A percentile compares a stretch with the other conserved stretches of the same genome.
phyloP scores from a whole-genome alignment of 2,113 vertebrate species.

The Ochotona princeps region DNA sequence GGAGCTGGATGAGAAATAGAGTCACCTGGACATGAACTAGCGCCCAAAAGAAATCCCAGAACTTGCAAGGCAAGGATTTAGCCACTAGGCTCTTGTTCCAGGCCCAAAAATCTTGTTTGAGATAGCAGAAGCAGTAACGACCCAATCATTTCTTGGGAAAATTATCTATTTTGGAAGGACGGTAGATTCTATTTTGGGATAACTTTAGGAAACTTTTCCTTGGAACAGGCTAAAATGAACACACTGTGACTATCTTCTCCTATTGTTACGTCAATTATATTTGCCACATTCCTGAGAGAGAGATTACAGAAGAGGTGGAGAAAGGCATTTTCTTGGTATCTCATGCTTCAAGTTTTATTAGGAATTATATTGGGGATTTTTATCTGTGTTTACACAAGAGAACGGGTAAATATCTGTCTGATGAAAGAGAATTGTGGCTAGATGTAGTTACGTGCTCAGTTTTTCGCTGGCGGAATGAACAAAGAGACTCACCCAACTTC shows the following conservation, averaged over 20 bases:
- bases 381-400: background rate
- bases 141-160: background rate
- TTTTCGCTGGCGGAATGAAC: background rate
- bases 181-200: background rate
- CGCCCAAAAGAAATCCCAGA: no score
- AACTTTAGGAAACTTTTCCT: background rate
- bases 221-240: background rate
- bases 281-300: background rate
- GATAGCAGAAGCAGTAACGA: background rate
- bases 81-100: no score
- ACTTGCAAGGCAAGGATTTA: no score
- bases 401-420: background rate
- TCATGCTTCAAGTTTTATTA: background rate
- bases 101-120: background rate
- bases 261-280: background rate
- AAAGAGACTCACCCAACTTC: background rate
- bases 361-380: background rate
- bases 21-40: no score
- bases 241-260: background rate
- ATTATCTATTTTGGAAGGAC: background rate
- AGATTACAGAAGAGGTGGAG: background rate
- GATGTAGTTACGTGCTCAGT: background rate
- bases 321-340: background rate
- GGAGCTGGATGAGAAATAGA: no score
- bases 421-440: background rate